phyloP scores from a whole-genome alignment of 2,888 invertebrate species.

The Machimus atricapillus region DNA sequence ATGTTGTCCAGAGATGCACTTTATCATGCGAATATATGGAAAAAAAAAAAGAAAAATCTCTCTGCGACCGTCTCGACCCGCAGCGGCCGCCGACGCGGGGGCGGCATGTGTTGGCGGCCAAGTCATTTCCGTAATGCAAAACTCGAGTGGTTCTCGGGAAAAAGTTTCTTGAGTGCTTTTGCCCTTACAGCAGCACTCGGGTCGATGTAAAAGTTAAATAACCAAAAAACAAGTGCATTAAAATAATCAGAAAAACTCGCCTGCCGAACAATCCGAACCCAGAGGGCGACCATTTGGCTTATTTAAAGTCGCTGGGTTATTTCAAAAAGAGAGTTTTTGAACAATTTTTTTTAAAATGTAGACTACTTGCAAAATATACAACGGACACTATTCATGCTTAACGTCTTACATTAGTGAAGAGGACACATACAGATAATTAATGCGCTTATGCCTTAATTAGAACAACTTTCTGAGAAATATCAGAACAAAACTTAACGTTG shows the following conservation, averaged over 20 bases:
- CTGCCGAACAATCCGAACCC: neutral
- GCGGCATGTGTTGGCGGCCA: neutral
- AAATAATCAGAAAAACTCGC: conserved; percentile 12
- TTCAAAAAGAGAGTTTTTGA: neutral
- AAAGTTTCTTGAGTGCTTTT: conserved; percentile 6
- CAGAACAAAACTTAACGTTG: no score
- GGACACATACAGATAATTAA: neutral
- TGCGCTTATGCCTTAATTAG: no score
- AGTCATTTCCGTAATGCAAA: conserved; percentile 31
- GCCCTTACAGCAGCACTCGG: neutral
- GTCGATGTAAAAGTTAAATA: conserved; percentile 22
- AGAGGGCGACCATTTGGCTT: neutral
- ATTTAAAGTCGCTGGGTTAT: neutral
- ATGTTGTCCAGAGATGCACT: conserved; percentile 32
- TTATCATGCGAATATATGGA: conserved; percentile 31
- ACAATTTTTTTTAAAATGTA: neutral
- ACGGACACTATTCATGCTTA: neutral
- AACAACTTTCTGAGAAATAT: no score
- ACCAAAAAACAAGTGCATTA: conserved; percentile 25
- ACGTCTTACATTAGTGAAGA: neutral
- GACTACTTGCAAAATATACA: neutral
- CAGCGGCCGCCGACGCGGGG: neutral
- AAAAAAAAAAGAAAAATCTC: neutral
- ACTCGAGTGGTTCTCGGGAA: neutral
- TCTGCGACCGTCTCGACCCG: neutral